Evolutionary conservation across 2,113 vertebrate species (phyloP).

Genomic region (Chroicocephalus ridibundus): DNA sequence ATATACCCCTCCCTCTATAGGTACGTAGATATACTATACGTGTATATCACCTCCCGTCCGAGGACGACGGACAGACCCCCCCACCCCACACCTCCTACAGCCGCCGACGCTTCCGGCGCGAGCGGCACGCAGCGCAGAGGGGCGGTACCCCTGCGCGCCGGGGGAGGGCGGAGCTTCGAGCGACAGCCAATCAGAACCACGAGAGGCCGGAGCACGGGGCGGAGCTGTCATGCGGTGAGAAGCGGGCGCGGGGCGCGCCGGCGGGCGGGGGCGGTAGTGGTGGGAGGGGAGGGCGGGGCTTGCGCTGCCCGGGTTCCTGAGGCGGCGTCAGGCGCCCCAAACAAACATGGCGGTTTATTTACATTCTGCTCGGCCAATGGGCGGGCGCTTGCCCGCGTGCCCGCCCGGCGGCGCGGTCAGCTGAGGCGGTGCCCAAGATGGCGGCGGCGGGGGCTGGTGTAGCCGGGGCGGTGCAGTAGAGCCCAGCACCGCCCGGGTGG

Average conservation of each 20-base stretch:
- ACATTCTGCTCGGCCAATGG: slow-evolving; percentile 52
- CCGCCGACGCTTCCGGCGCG: accelerated
- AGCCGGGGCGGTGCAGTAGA: neutral
- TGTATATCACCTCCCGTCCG: accelerated
- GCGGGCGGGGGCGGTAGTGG: neutral
- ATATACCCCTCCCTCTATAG: accelerated
- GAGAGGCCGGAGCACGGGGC: accelerated
- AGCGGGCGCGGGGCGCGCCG: accelerated
- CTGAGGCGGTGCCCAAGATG: slow-evolving; percentile 31
- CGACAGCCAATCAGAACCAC: neutral
- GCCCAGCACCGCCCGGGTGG: neutral
- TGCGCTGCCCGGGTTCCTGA: accelerated
- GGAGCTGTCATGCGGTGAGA: accelerated
- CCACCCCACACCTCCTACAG: accelerated
- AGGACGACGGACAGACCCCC: accelerated
- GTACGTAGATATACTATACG: accelerated
- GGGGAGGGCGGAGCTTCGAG: neutral
- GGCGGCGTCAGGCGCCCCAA: neutral
- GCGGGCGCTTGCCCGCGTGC: neutral
- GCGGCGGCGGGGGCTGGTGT: neutral
- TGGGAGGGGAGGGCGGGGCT: neutral
- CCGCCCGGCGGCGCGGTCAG: neutral
- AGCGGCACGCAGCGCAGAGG: accelerated
- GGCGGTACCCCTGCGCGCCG: accelerated
- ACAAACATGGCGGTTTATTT: slow-evolving; percentile 50